These are phyloP conservation scores for Leptinotarsa rubiginosa DNA, from an alignment of 2,888 invertebrate species.

Conservation along the genomic window DNA sequence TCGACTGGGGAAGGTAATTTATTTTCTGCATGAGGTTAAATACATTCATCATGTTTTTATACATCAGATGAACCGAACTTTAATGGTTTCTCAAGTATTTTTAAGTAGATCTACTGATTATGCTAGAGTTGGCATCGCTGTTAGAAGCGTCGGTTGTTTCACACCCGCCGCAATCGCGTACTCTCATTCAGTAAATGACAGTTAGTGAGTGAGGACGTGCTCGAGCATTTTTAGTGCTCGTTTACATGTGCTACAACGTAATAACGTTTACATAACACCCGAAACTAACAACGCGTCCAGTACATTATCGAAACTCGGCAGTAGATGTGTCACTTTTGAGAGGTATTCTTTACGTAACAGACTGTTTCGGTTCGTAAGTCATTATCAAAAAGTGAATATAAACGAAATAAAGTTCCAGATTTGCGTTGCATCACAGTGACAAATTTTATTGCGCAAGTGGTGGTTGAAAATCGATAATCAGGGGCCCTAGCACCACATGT, in stretches of 20 bases:
- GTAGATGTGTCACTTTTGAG: slow-evolving; percentile 10
- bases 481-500: slow-evolving; percentile 35
- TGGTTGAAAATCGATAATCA: slow-evolving; percentile 41
- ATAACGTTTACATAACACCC: slow-evolving; percentile 48
- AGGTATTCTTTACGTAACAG: slow-evolving; percentile 16
- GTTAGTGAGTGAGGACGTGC: slow-evolving; percentile 30
- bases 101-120: not conserved
- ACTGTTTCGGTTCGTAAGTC: not conserved
- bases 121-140: not conserved
- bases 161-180: slow-evolving; percentile 24
- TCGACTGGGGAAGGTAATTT: no score
- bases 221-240: slow-evolving; percentile 8
- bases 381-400: not conserved
- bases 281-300: slow-evolving; percentile 32
- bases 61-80: no score
- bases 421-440: slow-evolving; percentile 19
- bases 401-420: slow-evolving; percentile 11
- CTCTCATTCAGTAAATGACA: slow-evolving; percentile 29
- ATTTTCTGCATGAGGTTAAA: no score
- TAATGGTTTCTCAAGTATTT: no score
- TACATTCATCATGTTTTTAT: no score
- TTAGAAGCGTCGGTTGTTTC: not conserved
- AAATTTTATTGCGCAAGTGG: slow-evolving; percentile 42
- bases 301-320: not conserved
- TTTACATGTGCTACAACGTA: slow-evolving; percentile 49